Conservation (phyloP, 2,113 vertebrate genomes). For the Rhinoderma darwinii region DNA sequence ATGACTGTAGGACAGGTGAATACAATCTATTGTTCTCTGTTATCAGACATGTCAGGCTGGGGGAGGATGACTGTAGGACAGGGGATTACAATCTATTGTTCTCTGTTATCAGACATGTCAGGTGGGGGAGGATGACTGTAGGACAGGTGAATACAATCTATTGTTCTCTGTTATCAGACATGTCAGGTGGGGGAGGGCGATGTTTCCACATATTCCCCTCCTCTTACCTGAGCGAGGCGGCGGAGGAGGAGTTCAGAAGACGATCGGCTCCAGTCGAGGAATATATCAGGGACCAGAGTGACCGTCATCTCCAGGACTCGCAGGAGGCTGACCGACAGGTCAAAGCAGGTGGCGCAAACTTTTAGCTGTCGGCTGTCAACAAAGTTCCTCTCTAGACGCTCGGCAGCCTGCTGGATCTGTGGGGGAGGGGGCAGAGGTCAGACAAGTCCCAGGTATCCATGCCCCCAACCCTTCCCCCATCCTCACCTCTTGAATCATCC, state of each 20-base stretch:
- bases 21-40: no score
- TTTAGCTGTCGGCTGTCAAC: conserved; percentile 98
- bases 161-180: no score
- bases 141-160: no score
- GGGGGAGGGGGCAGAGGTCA: not conserved
- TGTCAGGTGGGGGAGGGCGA: no score
- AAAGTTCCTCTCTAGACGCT: conserved; percentile 94
- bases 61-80: no score
- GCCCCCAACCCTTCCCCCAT: not conserved
- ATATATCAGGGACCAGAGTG: conserved; percentile 91
- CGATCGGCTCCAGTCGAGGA: conserved; percentile 90
- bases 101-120: no score
- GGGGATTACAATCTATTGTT: no score
- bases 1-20: no score
- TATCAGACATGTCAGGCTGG: no score
- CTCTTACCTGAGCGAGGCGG: conserved; percentile 90
- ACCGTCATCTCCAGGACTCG: conserved; percentile 96
- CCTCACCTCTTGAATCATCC: conserved; percentile 98
- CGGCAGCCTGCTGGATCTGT: conserved; percentile 97
- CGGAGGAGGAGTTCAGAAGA: conserved; percentile 93
- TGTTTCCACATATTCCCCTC: no score
- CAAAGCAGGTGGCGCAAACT: conserved; percentile 97
- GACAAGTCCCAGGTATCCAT: not conserved
- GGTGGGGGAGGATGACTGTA: no score
- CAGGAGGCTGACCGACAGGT: conserved; percentile 95